Conservation (phyloP, 2,113 vertebrate species). For the Antigone vipio region DNA sequence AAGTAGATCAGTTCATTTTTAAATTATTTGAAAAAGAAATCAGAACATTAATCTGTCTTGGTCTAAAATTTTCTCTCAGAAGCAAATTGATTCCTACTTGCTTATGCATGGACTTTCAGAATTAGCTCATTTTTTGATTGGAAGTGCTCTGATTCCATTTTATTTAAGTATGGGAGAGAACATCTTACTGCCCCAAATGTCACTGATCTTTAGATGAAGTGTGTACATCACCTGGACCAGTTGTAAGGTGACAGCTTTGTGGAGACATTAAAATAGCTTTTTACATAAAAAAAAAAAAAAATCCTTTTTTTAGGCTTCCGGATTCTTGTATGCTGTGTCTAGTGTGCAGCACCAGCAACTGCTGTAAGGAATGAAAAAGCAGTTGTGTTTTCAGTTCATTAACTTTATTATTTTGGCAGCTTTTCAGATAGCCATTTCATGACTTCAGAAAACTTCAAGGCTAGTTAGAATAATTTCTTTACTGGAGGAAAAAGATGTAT, state of each 20-base stretch:
- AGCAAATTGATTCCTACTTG: background rate
- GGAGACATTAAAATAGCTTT: background rate
- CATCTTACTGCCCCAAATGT: background rate
- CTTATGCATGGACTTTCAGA: background rate
- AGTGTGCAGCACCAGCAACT: background rate
- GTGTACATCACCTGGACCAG: background rate
- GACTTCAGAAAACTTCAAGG: background rate
- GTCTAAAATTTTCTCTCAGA: background rate
- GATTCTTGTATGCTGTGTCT: background rate
- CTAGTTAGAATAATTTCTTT: background rate
- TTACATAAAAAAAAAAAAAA: background rate
- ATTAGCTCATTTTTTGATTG: background rate
- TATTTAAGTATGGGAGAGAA: conserved; percentile 1
- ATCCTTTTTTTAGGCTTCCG: background rate
- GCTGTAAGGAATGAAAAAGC: background rate
- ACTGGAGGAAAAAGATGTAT: background rate
- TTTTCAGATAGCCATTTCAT: background rate
- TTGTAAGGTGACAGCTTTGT: background rate
- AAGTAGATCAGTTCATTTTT: background rate
- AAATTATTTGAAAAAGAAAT: background rate
- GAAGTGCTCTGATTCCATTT: background rate
- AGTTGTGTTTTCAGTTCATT: conserved; percentile 18
- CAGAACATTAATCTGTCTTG: background rate
- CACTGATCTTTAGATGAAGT: background rate
- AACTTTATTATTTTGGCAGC: background rate